A percentile compares a stretch with the other conserved stretches of the same genome.
Evolutionary conservation across 1,140 invertebrate genomes (phyloP).

Genomic region (Cephus cinctus): DNA sequence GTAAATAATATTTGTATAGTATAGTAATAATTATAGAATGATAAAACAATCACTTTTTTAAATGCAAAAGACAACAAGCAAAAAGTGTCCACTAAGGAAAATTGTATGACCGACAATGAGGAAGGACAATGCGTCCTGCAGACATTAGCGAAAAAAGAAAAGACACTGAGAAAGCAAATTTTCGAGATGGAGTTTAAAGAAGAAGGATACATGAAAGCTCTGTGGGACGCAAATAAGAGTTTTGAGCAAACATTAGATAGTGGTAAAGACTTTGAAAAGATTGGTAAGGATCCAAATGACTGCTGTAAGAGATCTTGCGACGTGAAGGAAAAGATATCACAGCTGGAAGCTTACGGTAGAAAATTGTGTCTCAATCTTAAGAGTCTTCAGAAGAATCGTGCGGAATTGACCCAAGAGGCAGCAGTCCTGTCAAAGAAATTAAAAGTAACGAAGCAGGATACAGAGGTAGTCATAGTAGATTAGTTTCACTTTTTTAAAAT

Average conservation of each 20-base stretch:
- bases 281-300: background rate
- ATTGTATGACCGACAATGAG: background rate
- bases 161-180: conserved; percentile 11
- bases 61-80: background rate
- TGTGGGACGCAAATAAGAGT: background rate
- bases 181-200: conserved; percentile 16
- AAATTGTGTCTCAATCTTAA: conserved; percentile 13
- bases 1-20: background rate
- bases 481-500: too few species aligned
- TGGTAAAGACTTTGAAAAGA: background rate
- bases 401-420: background rate
- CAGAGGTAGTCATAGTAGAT: too few species aligned
- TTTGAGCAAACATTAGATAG: background rate
- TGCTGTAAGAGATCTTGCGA: conserved; percentile 5
- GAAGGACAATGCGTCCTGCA: background rate
- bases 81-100: background rate
- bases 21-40: too few species aligned
- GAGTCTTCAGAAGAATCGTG: conserved; percentile 9
- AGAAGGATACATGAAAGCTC: conserved; percentile 6
- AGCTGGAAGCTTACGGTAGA: conserved; percentile 10
- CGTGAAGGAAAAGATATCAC: conserved; percentile 3
- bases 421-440: conserved; percentile 6
- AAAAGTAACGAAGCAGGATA: too few species aligned
- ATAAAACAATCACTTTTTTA: background rate
- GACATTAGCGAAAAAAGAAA: conserved; percentile 10